Conservation (phyloP, 30 jellyfish, hydroid and myxozoan species). For the Cassiopea andromeda region DNA sequence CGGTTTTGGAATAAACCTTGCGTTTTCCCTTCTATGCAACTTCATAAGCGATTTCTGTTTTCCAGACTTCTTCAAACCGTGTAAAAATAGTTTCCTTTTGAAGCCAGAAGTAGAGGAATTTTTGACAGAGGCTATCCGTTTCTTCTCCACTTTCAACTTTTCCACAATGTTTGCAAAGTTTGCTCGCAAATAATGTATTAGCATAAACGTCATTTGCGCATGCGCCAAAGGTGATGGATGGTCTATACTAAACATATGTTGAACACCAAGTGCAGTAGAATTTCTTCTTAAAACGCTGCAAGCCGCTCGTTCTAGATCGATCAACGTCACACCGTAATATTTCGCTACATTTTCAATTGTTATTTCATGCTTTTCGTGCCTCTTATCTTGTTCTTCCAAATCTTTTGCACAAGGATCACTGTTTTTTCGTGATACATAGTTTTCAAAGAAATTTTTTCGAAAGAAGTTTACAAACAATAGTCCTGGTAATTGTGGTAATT, state of each 20-base stretch:
- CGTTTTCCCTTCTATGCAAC: neutral
- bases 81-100: constrained; percentile 5
- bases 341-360: constrained; percentile 46
- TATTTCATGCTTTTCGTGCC: constrained; percentile 46
- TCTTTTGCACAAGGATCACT: constrained; percentile 49
- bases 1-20: constrained; percentile 17
- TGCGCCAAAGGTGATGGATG: constrained; percentile 95
- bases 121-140: neutral
- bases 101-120: neutral
- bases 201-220: constrained; percentile 90
- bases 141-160: constrained; percentile 14
- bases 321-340: constrained; percentile 67
- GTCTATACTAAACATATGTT: constrained; percentile 71
- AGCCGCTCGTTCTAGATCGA: constrained; percentile 44
- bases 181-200: constrained; percentile 66
- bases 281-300: constrained; percentile 53
- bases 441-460: constrained; percentile 52
- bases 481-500: constrained; percentile 51
- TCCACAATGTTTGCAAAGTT: constrained; percentile 22
- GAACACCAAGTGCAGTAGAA: constrained; percentile 27
- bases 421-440: constrained; percentile 24
- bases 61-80: neutral
- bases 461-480: constrained; percentile 66
- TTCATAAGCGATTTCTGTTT: neutral
- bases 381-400: constrained; percentile 6